These are phyloP conservation scores for Drosophila ercepeae DNA, from an alignment of 1,140 invertebrate species.

Conservation along the genomic window DNA sequence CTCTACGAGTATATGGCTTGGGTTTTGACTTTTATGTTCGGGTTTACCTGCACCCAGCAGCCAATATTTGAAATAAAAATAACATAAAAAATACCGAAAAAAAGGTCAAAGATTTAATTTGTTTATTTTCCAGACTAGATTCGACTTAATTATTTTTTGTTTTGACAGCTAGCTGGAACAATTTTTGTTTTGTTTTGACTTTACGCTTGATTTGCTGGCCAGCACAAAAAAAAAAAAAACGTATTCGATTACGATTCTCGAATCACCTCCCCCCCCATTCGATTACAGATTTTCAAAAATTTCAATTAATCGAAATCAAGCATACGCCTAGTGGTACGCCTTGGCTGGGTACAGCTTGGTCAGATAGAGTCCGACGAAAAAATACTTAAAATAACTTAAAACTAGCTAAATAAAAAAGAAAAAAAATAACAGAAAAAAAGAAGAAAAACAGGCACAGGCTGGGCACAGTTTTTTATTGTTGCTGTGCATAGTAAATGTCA, in stretches of 20 bases:
- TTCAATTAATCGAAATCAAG: not conserved
- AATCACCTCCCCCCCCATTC: not conserved
- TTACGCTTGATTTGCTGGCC: conserved; percentile 47
- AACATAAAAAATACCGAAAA: conserved; percentile 6
- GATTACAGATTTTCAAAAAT: not conserved
- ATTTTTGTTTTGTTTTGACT: conserved; percentile 26
- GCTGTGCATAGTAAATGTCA: conserved; percentile 78
- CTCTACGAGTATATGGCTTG: too few species aligned
- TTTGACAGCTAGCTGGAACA: conserved; percentile 37
- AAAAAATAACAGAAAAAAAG: conserved; percentile 21
- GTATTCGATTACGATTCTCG: conserved; percentile 28
- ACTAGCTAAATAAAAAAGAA: conserved; percentile 16
- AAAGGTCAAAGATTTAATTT: conserved; percentile 37
- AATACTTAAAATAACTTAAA: not conserved
- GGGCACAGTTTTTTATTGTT: conserved; percentile 28
- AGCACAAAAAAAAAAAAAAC: conserved; percentile 28
- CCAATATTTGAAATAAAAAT: conserved; percentile 2
- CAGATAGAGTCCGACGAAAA: too few species aligned
- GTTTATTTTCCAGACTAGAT: conserved; percentile 24
- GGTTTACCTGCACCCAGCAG: conserved; percentile 32
- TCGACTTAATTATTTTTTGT: conserved; percentile 46
- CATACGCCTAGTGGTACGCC: conserved; percentile 10
- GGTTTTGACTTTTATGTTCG: conserved; percentile 26
- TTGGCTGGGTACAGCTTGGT: too few species aligned
- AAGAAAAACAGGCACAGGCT: conserved; percentile 14